Base-by-base conservation (phyloP, 2,797 vertebrate species). In the Karalla daura region DNA sequence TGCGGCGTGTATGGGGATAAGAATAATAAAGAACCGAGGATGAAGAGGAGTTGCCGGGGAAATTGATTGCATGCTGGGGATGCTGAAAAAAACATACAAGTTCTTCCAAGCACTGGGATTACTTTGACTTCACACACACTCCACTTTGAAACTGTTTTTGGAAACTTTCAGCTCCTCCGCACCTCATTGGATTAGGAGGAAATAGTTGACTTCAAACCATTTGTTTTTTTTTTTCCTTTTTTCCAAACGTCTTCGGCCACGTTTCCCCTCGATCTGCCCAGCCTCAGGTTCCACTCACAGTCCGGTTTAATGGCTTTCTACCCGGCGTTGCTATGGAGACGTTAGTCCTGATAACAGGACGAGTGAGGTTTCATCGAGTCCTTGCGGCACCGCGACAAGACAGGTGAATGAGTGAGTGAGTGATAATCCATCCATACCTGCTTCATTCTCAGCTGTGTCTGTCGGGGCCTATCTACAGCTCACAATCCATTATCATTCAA, bases 41-140 rank as follows among this genome's bases (percentile, higher is more conserved):
- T 40, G 32, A 63, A 46, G 49, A 45, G 2, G 58, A 63, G 37
- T 17, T 43, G 55, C 5, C 3, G 41, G 23, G 20, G 20, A 74
- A 62, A 72, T 45, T 62, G 54, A 61, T 40, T 74, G 32, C 47
- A 66, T 50, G 33, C 28, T n/a, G 36, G 36, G 43, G 36, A 63
- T 25, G 21, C 9, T 1, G 15, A 27, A 23, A 61, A n/a, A 74
- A 40, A 67, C 20, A 39, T 10, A 37, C 14, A 32, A 51, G 25
- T 44, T 73, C 52, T 18, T 69, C 45, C 41, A 73, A 47, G 17
- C 15, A 18, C 14, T 33, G 1, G 28, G 47, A 73, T 71, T 69
- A 43, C 32, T 60, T 46, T 47, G 55, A 49, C 15, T 61, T 63
- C 8, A 45, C 9, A 56, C 11, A 39, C 11, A 27, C 40, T 56